phyloP scores from a whole-genome alignment of 1,140 invertebrate genomes.

The Diuraphis noxia region DNA sequence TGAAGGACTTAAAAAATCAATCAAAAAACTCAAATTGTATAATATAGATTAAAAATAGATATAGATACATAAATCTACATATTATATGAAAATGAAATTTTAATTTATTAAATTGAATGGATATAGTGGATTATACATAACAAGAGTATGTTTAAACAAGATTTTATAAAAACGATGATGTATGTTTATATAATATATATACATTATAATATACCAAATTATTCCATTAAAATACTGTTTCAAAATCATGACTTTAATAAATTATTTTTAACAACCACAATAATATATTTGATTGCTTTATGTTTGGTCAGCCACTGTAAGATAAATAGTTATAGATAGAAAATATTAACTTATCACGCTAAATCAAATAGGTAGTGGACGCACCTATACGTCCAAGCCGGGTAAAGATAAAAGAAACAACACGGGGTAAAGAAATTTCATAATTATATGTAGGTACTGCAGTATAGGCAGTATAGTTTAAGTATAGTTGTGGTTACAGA shows the following conservation, averaged over 20 bases:
- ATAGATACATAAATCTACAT: too few species aligned
- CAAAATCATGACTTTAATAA: neutral
- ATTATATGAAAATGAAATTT: too few species aligned
- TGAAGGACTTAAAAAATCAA: too few species aligned
- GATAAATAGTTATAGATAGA: neutral
- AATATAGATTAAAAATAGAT: too few species aligned
- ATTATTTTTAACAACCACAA: neutral
- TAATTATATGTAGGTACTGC: neutral
- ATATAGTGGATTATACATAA: neutral
- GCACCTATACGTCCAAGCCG: neutral
- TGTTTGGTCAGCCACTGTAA: neutral
- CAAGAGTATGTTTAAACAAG: neutral
- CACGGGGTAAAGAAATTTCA: neutral
- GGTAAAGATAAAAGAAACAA: too few species aligned
- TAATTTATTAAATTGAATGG: too few species aligned
- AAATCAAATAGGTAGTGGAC: neutral
- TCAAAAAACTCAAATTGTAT: too few species aligned
- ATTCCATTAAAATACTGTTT: neutral
- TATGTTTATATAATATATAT: neutral
- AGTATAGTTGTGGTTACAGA: neutral
- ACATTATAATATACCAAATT: too few species aligned
- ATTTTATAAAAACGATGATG: neutral
- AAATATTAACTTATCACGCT: constrained; percentile 8
- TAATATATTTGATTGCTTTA: neutral
- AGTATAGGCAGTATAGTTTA: neutral